These are phyloP conservation scores for human (Homo sapiens) DNA, from an alignment of 2,113 vertebrate species.

Conservation along the genomic window DNA sequence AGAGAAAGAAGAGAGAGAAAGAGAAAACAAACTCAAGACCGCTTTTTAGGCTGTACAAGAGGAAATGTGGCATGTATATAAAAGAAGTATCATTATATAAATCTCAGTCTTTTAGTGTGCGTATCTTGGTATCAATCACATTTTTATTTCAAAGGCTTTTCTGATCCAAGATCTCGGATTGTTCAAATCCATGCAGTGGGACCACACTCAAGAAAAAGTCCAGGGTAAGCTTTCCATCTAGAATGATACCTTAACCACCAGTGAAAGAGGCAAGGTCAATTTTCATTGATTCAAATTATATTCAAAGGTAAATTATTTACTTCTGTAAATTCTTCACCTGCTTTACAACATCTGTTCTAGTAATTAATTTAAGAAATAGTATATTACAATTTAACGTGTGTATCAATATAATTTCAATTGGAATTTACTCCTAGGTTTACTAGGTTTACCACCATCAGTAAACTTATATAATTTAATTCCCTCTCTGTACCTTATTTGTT, in stretches of 20 bases:
- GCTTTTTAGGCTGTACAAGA: background rate
- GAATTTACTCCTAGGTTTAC: background rate
- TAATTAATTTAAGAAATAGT: background rate
- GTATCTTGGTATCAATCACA: background rate
- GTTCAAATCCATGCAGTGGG: background rate
- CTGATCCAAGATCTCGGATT: background rate
- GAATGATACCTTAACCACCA: background rate
- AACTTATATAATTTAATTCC: background rate
- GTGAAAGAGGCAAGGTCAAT: background rate
- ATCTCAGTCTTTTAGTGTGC: background rate
- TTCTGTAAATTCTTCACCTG: background rate
- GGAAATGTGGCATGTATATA: background rate
- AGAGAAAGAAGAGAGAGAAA: too few relatives aligned
- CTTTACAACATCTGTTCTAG: background rate
- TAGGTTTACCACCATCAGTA: background rate
- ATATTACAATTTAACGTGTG: background rate
- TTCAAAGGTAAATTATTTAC: background rate
- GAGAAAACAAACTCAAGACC: background rate
- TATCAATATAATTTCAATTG: background rate
- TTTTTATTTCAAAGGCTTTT: background rate
- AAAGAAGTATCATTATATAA: background rate
- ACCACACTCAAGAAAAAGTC: background rate
- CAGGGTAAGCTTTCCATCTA: conserved; percentile 1
- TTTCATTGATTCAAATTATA: background rate
- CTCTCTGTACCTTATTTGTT: background rate